These are phyloP conservation scores for Melanotaenia pygmaea DNA, from an alignment of 2,797 vertebrate species.

Conservation along the genomic window DNA sequence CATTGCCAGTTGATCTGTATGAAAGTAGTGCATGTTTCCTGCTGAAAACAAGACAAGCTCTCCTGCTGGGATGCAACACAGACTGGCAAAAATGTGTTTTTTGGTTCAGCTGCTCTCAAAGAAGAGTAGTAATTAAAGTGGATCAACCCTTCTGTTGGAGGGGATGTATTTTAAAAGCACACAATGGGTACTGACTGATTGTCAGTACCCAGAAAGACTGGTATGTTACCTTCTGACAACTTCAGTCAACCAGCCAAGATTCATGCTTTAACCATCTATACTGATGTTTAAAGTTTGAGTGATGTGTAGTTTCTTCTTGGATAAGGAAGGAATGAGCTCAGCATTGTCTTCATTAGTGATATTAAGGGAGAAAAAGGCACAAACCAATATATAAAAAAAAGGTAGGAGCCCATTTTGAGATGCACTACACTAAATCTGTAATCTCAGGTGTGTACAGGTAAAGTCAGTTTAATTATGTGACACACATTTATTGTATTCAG, in stretches of 20 bases:
- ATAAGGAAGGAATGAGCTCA: not conserved
- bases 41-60: slow-evolving; percentile 33
- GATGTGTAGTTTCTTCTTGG: not conserved
- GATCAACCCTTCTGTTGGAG: slow-evolving; percentile 3
- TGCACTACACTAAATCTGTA: not conserved
- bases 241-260: not conserved
- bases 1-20: slow-evolving; percentile 8
- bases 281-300: no score
- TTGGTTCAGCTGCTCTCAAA: slow-evolving; percentile 18
- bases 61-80: slow-evolving; percentile 25
- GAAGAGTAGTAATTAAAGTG: slow-evolving; percentile 4
- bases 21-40: slow-evolving; percentile 42
- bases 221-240: slow-evolving; percentile 11
- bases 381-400: no score
- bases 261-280: no score
- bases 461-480: not conserved
- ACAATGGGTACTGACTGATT: slow-evolving; percentile 10
- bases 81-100: slow-evolving; percentile 28
- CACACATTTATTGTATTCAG: not conserved
- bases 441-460: not conserved
- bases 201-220: not conserved
- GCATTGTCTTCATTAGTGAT: not conserved
- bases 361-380: not conserved
- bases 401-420: not conserved
- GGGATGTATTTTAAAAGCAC: not conserved